Evolutionary conservation across 35 echinoderm and acorn worm species (phyloP).

Genomic region (Hemicentrotus pulcherrimus): DNA sequence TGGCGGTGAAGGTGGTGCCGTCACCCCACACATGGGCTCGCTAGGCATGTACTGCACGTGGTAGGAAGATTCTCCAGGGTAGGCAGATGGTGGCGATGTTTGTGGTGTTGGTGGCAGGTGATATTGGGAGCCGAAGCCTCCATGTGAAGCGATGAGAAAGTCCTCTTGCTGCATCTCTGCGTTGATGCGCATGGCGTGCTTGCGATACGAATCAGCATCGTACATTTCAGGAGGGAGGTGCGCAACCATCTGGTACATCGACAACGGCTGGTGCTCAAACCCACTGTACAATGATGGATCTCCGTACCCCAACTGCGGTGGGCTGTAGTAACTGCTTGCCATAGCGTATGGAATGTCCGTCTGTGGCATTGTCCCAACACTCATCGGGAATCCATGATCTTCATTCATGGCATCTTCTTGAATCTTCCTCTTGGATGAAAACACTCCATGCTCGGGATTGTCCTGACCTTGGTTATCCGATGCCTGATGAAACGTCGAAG

Average conservation of each 20-base stretch:
- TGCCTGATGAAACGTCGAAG: constrained; percentile 87
- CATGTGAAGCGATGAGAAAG: constrained; percentile 36
- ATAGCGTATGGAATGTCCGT: constrained; percentile 25
- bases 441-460: constrained; percentile 59
- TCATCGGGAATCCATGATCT: constrained; percentile 43
- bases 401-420: constrained; percentile 34
- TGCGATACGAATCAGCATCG: constrained; percentile 78
- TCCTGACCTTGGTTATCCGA: constrained; percentile 74
- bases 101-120: constrained; percentile 74
- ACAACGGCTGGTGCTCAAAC: constrained; percentile 71
- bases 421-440: not conserved
- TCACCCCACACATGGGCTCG: constrained; percentile 27
- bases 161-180: constrained; percentile 63
- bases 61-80: constrained; percentile 42
- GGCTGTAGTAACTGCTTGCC: constrained; percentile 38
- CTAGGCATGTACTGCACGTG: constrained; percentile 63
- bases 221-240: constrained; percentile 95
- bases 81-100: constrained; percentile 72
- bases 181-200: constrained; percentile 74
- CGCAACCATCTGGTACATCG: constrained; percentile 96
- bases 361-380: constrained; percentile 45
- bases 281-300: not conserved
- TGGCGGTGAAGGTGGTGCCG: constrained; percentile 59
- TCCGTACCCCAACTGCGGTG: constrained; percentile 17
- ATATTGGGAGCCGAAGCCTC: constrained; percentile 45